Conservation (phyloP, 2,113 vertebrate genomes). For the Acinonyx jubatus region DNA sequence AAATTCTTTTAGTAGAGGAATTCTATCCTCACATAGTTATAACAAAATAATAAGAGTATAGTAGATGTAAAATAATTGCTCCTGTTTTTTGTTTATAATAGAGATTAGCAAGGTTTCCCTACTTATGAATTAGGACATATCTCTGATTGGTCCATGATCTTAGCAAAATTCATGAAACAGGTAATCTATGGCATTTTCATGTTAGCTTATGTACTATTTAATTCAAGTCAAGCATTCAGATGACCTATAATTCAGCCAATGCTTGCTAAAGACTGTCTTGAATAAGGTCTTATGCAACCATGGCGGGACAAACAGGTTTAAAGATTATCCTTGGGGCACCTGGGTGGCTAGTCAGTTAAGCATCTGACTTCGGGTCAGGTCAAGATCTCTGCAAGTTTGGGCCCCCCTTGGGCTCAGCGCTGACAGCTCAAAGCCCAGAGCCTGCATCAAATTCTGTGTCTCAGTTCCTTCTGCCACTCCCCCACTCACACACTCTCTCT, state of each 20-base stretch:
- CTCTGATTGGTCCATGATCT: not conserved
- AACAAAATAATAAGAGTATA: not conserved
- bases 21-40: not conserved
- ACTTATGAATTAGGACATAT: not conserved
- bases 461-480: too few species aligned
- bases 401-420: too few species aligned
- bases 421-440: too few species aligned
- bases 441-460: too few species aligned
- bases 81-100: not conserved
- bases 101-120: not conserved
- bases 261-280: not conserved
- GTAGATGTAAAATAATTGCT: not conserved
- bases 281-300: not conserved
- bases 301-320: not conserved
- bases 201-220: not conserved
- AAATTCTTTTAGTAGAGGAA: not conserved
- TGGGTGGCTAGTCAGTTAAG: too few species aligned
- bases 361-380: too few species aligned
- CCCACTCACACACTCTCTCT: too few species aligned
- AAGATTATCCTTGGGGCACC: not conserved
- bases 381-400: too few species aligned
- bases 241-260: not conserved
- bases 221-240: not conserved
- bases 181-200: not conserved
- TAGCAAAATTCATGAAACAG: slow-evolving; percentile 6